A percentile compares a stretch with the other conserved stretches of the same genome.
phyloP scores from a whole-genome alignment of 2,113 vertebrate species.

The Coreoperca whiteheadi region DNA sequence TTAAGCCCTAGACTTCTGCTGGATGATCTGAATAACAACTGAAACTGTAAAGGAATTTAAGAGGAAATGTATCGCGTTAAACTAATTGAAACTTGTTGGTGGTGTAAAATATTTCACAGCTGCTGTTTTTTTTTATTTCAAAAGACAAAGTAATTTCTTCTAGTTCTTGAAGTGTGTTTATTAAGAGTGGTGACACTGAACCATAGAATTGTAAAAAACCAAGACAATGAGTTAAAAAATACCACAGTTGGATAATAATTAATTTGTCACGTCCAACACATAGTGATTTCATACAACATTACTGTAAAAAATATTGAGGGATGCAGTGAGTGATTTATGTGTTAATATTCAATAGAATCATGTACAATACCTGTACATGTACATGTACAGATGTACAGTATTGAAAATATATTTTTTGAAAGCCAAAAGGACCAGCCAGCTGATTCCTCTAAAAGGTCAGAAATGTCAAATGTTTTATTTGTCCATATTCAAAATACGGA shows the following conservation, averaged over 20 bases:
- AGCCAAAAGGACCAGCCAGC: background rate
- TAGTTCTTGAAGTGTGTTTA: background rate
- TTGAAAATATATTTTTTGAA: background rate
- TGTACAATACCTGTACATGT: too few species aligned
- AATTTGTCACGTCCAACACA: background rate
- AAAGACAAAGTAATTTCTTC: background rate
- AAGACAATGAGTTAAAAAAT: background rate
- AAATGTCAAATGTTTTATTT: conserved; percentile 24
- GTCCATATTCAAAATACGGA: conserved; percentile 18
- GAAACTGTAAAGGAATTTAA: conserved; percentile 6
- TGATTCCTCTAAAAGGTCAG: background rate
- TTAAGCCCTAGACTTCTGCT: conserved; percentile 10
- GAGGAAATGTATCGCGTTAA: background rate
- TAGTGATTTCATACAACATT: background rate
- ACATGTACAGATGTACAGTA: background rate
- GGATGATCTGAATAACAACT: conserved; percentile 20
- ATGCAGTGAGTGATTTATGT: background rate
- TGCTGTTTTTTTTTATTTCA: background rate
- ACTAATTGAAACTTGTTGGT: background rate
- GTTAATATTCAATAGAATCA: background rate
- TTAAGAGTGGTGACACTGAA: too few species aligned
- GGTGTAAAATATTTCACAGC: background rate
- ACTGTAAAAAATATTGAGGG: background rate
- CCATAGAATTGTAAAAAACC: too few species aligned
- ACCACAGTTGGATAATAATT: background rate